Evolutionary conservation across 1,140 invertebrate genomes (phyloP), one percentile per base, ranked within the genome.

Genomic region (Frieseomelitta varia): DNA sequence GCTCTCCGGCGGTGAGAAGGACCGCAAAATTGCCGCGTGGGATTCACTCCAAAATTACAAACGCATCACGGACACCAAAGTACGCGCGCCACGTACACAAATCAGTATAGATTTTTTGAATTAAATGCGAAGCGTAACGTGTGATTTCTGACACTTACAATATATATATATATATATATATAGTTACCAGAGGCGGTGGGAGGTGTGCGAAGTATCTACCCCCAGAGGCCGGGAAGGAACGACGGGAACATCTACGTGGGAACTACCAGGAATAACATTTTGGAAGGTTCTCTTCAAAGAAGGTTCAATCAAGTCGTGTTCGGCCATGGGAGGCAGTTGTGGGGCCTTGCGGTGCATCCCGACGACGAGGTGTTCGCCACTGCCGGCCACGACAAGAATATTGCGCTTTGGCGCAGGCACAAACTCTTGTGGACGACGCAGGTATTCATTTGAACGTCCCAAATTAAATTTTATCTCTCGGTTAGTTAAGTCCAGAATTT

Each of bases 181-280:
- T 79, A 98, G 98, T 93, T 99, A 67, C 97, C 98, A 2, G 98
- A 98, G 93, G 95, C 96, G 30, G 97, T 97, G 19, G 98, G 98
- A 27, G 97, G 98, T 39, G 97, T 98, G 2, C 96, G 98, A 68
- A 98, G 97, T 72, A 97, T 99, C 80, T 98, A 98, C 90, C 98
- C 98, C 1, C 97, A 98, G 93, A 95, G 97, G 75, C 97, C 97
- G 2, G 97, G 97, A 2, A 95, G 97, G 85, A 97, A 98, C 89
- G 98, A 99, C 91, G 97, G 98, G 1, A 98, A 98, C 91, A 97
- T 99, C 76, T 99, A 98, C 91, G 97, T 99, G 14, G 98, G 98
- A 24, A 99, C 98, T 14, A 98, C 97, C 0, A 96, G 97, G 81
- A 99, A 99, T 93, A 97, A 98, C 90, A 98, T 99, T 71, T 95